A percentile compares a stretch with the other conserved stretches of the same genome.
phyloP scores from a whole-genome alignment of 2,797 vertebrate genomes.

The Rhinogobio ventralis region DNA sequence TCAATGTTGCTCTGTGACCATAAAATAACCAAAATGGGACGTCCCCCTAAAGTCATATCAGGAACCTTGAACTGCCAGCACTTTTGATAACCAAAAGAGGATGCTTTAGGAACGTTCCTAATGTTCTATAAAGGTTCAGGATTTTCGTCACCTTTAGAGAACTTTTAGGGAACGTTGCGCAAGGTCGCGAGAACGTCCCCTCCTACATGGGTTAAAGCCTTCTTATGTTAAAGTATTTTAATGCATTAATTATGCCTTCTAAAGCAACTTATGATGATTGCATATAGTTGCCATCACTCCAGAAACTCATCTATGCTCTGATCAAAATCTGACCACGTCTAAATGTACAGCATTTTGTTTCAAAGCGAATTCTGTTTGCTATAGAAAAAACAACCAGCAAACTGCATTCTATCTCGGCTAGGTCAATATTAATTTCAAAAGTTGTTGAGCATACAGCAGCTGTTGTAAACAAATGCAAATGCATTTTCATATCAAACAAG shows the following conservation, averaged over 20 bases:
- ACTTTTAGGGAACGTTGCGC: too few relatives aligned
- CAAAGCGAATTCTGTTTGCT: slow-evolving; percentile 45
- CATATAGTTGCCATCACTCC: background rate
- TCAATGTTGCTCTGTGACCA: too few relatives aligned
- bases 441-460: slow-evolving; percentile 78
- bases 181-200: too few relatives aligned
- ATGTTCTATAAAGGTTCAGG: too few relatives aligned
- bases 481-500: slow-evolving; percentile 77
- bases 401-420: slow-evolving; percentile 65
- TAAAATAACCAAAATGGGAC: too few relatives aligned
- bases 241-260: background rate
- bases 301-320: background rate
- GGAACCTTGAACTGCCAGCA: too few relatives aligned
- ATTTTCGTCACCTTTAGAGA: too few relatives aligned
- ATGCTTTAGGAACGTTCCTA: too few relatives aligned
- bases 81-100: too few relatives aligned
- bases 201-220: background rate
- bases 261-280: background rate
- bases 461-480: slow-evolving; percentile 81
- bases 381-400: slow-evolving; percentile 64
- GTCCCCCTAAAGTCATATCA: too few relatives aligned
- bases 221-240: background rate
- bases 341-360: background rate
- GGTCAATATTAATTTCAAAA: slow-evolving; percentile 81
- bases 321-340: background rate